phyloP scores from a whole-genome alignment of 2,888 invertebrate species.

The Aethes cnicana region DNA sequence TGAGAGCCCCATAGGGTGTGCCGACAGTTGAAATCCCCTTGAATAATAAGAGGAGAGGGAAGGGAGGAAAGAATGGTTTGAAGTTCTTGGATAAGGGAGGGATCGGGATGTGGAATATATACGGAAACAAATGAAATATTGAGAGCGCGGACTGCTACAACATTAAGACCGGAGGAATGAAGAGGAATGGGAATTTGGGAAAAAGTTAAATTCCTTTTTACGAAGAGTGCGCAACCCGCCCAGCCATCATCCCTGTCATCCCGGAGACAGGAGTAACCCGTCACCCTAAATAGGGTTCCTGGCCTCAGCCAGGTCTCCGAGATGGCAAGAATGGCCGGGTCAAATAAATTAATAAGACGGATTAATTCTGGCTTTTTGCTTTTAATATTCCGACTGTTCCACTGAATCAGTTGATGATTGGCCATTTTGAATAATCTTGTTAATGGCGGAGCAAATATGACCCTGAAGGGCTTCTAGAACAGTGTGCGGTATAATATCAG shows the following conservation, averaged over 20 bases:
- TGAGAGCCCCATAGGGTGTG: slow-evolving; percentile 30
- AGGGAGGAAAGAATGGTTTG: slow-evolving; percentile 11
- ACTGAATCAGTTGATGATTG: too few species aligned
- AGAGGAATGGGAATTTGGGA: slow-evolving; percentile 19
- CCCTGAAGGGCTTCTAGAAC: too few species aligned
- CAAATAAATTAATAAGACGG: background rate
- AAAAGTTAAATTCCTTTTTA: slow-evolving; percentile 8
- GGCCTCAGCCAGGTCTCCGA: too few species aligned
- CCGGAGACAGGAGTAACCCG: slow-evolving; percentile 22
- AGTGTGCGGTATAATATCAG: too few species aligned
- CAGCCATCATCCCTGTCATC: slow-evolving; percentile 28
- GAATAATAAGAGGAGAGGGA: slow-evolving; percentile 8
- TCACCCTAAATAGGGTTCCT: too few species aligned
- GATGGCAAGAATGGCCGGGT: slow-evolving; percentile 11
- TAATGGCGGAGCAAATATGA: too few species aligned
- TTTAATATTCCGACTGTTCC: background rate
- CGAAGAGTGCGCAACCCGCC: slow-evolving; percentile 23
- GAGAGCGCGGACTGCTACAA: slow-evolving; percentile 17
- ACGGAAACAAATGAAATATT: slow-evolving; percentile 16
- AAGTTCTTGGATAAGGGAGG: slow-evolving; percentile 9
- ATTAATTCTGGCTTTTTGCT: background rate
- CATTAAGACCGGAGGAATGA: slow-evolving; percentile 6
- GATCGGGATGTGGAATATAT: slow-evolving; percentile 22
- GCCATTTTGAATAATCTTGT: too few species aligned
- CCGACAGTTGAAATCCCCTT: too few species aligned